These are phyloP conservation scores for Parauchenoglanis ngamensis DNA, from an alignment of 2,797 vertebrate genomes.

Conservation along the genomic window DNA sequence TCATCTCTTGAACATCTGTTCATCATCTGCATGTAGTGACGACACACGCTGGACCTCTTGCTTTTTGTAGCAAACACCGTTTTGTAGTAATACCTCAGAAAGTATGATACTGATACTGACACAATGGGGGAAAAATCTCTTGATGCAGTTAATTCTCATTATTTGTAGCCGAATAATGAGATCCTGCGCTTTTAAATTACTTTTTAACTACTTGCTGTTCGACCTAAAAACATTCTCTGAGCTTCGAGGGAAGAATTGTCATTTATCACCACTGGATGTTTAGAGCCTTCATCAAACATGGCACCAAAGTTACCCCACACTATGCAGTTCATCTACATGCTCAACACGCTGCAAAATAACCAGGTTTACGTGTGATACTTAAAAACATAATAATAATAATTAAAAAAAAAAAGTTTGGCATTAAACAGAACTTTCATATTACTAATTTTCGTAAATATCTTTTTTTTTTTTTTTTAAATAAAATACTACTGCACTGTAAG, in stretches of 20 bases:
- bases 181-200: not conserved
- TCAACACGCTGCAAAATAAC: constrained; percentile 17
- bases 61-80: constrained; percentile 7
- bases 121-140: not conserved
- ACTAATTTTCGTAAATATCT: not conserved
- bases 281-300: not conserved
- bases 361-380: not conserved
- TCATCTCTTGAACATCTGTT: not conserved
- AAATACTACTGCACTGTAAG: constrained; percentile 50
- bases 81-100: constrained; percentile 52
- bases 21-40: not conserved
- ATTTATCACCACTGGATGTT: constrained; percentile 14
- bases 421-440: not conserved
- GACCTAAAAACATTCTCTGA: not conserved
- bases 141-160: not conserved
- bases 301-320: constrained; percentile 36
- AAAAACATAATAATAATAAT: too few species aligned
- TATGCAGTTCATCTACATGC: constrained; percentile 33
- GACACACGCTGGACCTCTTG: not conserved
- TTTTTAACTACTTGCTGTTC: not conserved
- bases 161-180: not conserved
- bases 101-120: not conserved
- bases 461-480: not conserved
- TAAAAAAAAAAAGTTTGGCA: not conserved
- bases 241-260: not conserved